Evolutionary conservation across 2,888 invertebrate genomes (phyloP), one percentile per base, ranked within the genome.

Genomic region (Julus scandinavius): DNA sequence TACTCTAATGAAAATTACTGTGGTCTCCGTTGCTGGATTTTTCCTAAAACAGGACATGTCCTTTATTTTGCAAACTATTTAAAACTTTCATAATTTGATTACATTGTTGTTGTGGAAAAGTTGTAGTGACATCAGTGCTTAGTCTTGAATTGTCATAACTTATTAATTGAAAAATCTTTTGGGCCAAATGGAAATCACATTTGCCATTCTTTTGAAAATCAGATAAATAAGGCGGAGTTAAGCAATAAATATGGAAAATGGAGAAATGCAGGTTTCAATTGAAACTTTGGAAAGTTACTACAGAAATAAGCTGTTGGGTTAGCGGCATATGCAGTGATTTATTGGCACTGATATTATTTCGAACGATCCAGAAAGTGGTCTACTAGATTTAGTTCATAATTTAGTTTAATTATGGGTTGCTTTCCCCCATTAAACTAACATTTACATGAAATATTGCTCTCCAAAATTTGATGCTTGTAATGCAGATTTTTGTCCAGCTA

Each of bases 381-480:
- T 29, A 29, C 29, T 63, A 63, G 13, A 49, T 49, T 49, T 49
- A 29, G 20, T 29, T 72, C 6, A 11, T 29, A 5, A 29, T n/a
- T 72, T 72, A 29, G 11, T 58, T 58, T 17, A 58, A 17, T 58
- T 13, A 1, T 72, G 29, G 72, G 29, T 72, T 0, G 11, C 72
- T 72, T 72, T 29, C 72, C 72, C 29, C 72, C 29, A 29, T 29
- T 29, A 29, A 72, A 29, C 72, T n/a, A 72, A 20, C 1, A 15
- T 29, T 72, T 72, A 29, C 9, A 7, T 13, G 38, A 13, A 80
- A 38, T 15, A 7, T 9, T 80, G 80, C 3, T 40, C 3, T 5
- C 80, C 80, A 80, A 80, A 38, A 80, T 80, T 38, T 80, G 29
- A 80, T 80, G 29, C 80, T 80, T 80, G 80, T 80, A 80, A 80